Evolutionary conservation across 2,888 invertebrate species (phyloP), one percentile per base, ranked within the genome.

Genomic region (Eupithecia dodoneata): DNA sequence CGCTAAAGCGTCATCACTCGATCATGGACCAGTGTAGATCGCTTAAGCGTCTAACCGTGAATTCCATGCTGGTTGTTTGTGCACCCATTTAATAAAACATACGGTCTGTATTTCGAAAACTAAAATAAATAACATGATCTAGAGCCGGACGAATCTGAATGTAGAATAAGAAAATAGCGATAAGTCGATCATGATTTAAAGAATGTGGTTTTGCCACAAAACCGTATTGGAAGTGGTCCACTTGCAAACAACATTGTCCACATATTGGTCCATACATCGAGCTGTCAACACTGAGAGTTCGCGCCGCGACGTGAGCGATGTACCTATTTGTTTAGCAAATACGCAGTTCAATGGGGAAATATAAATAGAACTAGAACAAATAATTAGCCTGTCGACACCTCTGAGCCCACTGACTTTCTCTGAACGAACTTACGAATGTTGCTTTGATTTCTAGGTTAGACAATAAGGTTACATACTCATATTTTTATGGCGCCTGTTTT

Each of bases 231-330:
- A 73, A 71, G 59, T 75, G 73, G 67, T 72, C 80, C 72, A 76
- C 42, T 66, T 69, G 52, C 72, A 41, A 71, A 59, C 71, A 55
- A 73, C 77, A 73, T 76, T 75, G 76, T 79, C 79, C 77, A 63
- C 76, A 79, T 81, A 81, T 80, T 81, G 80, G 80, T n/a, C 76
- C 67, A 80, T 82, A 79, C 76, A 76, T 82, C 79, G 70, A 65
- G 59, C 80, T 81, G 82, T 80, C 81, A 70, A 59, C 75, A 73
- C 72, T 77, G 74, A 42, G 78, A 76, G 66, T 66, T 80, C 76
- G 74, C 55, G 55, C 59, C 41, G 63, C 65, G 77, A 79, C 80
- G 77, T 80, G 82, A 80, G 69, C 49, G 69, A 80, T 81, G 71
- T 55, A 30, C 71, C 74, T 75, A 75, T 77, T 75, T 75, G 75